Base-by-base conservation (phyloP, 2,797 vertebrate species). In the Sebastolobus altivelis region DNA sequence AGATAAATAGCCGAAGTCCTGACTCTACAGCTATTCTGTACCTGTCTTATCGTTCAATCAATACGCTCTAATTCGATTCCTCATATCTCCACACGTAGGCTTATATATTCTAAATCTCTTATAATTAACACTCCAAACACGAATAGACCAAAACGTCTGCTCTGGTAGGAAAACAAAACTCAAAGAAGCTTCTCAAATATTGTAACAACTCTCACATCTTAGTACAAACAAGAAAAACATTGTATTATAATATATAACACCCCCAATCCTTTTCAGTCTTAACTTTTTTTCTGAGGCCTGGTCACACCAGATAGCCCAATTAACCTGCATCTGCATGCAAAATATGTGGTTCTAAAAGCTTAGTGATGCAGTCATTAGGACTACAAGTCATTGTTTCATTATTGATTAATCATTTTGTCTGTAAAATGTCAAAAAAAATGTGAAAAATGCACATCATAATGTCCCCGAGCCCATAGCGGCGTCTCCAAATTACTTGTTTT, bases 81-180 rank as follows among this genome's bases (percentile, higher is more conserved):
- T 61, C 22, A 4, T 11, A 56, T 20, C 60, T 72, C 29, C 37
- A 62, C 4, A 37, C 1, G 31, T 3, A 31, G 13, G 25, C 3
- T 55, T 35, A 78, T 54, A 40, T 60, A 31, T 72, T 65, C 0
- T 54, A n/a, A 25, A 62, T 37, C 37, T 59, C 49, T 76, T 10
- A 25, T 14, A 60, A 63, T 14, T 22, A 25, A 70, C 35, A 76
- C 63, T 80, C 61, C 54, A 65, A 52, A 62, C 63, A 65, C n/a
- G 4, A 52, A 33, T 46, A 35, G n/a, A 58, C 33, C 12, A 12
- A 75, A 82, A 67, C 7, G 20, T 60, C 62, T 27, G 68, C 27
- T 59, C 79, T 55, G 49, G 68, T 25, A 68, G n/a, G n/a, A 7
- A 65, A 66, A 55, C 14, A 22, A 62, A 22, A 58, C 5, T 22